Percentiles rank a stretch among this genome's conserved stretches.
These are phyloP conservation scores for Sesamia inferens DNA, from an alignment of 2,888 invertebrate genomes.

Conservation along the genomic window DNA sequence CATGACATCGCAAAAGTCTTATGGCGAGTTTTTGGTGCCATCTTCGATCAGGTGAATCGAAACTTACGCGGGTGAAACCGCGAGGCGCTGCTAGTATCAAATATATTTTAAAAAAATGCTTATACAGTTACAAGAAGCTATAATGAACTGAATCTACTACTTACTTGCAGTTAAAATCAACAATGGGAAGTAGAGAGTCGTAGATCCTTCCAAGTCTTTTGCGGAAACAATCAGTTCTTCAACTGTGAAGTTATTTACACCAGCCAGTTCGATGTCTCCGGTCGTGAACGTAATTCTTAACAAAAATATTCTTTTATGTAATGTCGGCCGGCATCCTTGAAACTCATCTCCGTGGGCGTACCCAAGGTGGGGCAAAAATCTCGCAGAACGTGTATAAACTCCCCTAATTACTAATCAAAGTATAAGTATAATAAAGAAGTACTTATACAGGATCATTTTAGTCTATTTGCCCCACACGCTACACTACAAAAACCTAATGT, in stretches of 20 bases:
- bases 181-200: conserved; percentile 62
- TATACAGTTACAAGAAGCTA: background rate
- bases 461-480: too few relatives aligned
- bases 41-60: background rate
- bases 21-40: background rate
- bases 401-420: too few relatives aligned
- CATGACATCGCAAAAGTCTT: too few relatives aligned
- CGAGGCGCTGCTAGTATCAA: too few relatives aligned
- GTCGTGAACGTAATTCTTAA: conserved; percentile 68
- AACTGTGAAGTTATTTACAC: conserved; percentile 69
- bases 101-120: background rate
- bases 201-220: conserved; percentile 59
- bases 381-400: too few relatives aligned
- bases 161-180: conserved; percentile 68
- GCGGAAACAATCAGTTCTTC: conserved; percentile 62
- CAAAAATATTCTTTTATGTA: background rate
- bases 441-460: too few relatives aligned
- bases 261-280: conserved; percentile 67
- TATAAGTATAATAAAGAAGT: too few relatives aligned
- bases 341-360: too few relatives aligned
- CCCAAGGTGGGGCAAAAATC: too few relatives aligned
- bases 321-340: too few relatives aligned
- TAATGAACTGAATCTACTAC: background rate
- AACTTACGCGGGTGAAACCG: too few relatives aligned
- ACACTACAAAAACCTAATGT: too few relatives aligned